Evolutionary conservation across 2,113 vertebrate species (phyloP), one percentile per base, ranked within the genome.

Genomic region (Chinchilla lanigera): DNA sequence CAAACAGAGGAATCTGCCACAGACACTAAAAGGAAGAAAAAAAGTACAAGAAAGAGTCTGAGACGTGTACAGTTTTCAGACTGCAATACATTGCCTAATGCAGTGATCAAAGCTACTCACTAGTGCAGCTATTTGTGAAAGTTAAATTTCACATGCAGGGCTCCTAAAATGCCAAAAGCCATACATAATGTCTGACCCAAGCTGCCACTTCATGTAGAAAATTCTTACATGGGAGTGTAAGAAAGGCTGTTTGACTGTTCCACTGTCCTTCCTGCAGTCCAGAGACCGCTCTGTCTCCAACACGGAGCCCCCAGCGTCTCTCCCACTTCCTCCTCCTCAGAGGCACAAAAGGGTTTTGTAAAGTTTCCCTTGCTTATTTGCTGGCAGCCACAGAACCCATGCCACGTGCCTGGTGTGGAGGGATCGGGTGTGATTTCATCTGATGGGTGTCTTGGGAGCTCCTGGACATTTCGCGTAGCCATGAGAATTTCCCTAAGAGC

Each of bases 281-380:
- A 86, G 93, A 87, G 95, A 35, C 93, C 0, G 69, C 73, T 94
- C 30, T 86, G 95, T 97, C 95, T 94, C 77, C 41, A 50, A 6
- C 12, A 44, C 26, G 38, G 61, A 69, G 80, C 94, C 94, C 93
- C 89, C 91, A 90, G 0, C 8, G 94, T 97, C 95, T 97, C 97
- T 90, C 85, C 24, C 96, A 96, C 89, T 97, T 97, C 97, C 97
- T 97, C 82, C 83, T 92, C 81, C 78, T 93, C 80, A 28, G 80
- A 96, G 75, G 87, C 77, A 98, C 97, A 97, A 97, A 96, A 95
- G 96, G 95, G 73, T 97, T 95, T 94, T 97, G 94, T 98, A 19
- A 91, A 84, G 89, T 93, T 97, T 82, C 92, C 88, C 77, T 92
- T 30, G 81, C 87, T 63, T 96, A 87, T 67, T 44, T 65, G 92